A percentile compares a stretch with the other conserved stretches of the same genome.
These are phyloP conservation scores for Tetragnatha versicolor DNA, from an alignment of 1,140 invertebrate genomes.

Conservation along the genomic window DNA sequence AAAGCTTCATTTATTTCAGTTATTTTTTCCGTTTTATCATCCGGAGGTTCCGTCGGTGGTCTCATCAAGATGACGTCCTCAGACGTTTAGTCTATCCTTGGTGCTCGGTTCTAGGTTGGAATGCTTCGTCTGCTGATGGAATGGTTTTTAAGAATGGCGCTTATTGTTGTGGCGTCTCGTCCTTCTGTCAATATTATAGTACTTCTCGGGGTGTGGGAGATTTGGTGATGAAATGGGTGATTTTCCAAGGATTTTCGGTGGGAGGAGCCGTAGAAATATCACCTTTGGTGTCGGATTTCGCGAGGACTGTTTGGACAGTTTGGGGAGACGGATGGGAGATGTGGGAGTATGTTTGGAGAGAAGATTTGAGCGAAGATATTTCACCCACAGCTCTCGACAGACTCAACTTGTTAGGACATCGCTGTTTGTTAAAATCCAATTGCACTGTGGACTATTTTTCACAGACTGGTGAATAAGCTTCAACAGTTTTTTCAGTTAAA, in stretches of 20 bases:
- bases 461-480: no score
- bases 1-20: neutral
- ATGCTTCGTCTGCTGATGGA: neutral
- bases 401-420: no score
- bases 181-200: neutral
- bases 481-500: no score
- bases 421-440: no score
- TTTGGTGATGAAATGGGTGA: neutral
- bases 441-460: no score
- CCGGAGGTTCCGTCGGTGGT: conserved; percentile 1
- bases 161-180: neutral
- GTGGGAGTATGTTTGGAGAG: no score
- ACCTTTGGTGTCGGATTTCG: neutral
- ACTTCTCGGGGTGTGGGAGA: neutral
- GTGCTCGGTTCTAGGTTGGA: neutral
- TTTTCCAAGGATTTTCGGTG: neutral
- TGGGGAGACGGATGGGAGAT: no score
- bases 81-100: conserved; percentile 20
- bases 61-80: conserved; percentile 32
- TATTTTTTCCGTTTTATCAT: neutral
- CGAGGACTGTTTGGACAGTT: no score
- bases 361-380: no score
- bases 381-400: no score
- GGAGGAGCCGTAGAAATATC: neutral
- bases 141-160: neutral